These are phyloP conservation scores for Hydrozoanthus tunicans DNA, from an alignment of 64 coral and sea anemone genomes.

Conservation along the genomic window DNA sequence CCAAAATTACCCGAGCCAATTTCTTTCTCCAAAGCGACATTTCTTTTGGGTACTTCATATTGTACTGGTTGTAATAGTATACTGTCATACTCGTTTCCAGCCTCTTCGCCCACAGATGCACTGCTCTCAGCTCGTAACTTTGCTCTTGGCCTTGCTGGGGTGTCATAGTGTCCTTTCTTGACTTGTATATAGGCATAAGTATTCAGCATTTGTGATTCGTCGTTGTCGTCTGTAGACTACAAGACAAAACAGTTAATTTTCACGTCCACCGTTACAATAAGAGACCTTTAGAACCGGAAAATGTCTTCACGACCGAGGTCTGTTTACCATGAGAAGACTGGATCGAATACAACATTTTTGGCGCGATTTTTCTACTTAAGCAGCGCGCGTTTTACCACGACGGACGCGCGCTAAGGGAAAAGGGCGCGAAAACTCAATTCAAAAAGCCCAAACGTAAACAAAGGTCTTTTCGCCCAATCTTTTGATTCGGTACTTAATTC, in stretches of 20 bases:
- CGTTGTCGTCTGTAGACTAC: slow-evolving; percentile 6
- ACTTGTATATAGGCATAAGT: slow-evolving; percentile 32
- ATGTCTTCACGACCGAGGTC: no score
- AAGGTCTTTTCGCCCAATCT: no score
- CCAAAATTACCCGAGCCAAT: slow-evolving; percentile 92
- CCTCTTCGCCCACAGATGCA: slow-evolving; percentile 3
- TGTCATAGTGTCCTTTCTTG: slow-evolving; percentile 42
- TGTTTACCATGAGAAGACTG: no score
- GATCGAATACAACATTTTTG: no score
- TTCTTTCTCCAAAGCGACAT: slow-evolving; percentile 66
- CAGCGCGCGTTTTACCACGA: no score
- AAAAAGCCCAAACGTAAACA: no score
- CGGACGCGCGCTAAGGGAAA: no score
- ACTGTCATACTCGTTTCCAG: slow-evolving; percentile 58
- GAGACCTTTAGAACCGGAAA: no score
- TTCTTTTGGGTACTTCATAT: slow-evolving; percentile 87
- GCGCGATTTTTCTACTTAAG: no score
- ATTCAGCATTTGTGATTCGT: neutral
- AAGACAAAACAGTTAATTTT: neutral
- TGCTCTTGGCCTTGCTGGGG: slow-evolving; percentile 7
- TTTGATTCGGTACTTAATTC: no score
- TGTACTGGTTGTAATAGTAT: slow-evolving; percentile 37
- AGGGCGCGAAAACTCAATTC: no score
- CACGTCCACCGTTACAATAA: neutral
- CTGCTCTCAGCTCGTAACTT: neutral